Evolutionary conservation across 2,888 invertebrate genomes (phyloP).

Genomic region (Drosophila limbata): DNA sequence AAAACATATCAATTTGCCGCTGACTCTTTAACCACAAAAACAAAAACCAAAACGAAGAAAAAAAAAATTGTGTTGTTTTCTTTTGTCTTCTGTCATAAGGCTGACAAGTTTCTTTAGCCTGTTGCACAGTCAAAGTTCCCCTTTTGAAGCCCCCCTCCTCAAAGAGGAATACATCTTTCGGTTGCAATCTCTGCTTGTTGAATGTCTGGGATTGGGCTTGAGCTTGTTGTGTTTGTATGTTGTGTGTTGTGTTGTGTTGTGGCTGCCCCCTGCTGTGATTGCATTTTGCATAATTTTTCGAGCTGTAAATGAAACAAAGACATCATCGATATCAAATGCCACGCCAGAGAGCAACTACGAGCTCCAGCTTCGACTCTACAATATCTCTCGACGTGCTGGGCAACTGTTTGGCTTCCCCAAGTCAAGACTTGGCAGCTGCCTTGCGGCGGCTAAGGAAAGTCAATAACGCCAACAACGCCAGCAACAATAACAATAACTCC

Average conservation of each 20-base stretch:
- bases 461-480: conserved; percentile 9
- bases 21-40: conserved; percentile 48
- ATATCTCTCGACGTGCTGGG: conserved; percentile 5
- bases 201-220: conserved; percentile 23
- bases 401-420: conserved; percentile 65
- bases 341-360: conserved; percentile 23
- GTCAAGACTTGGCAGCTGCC: conserved; percentile 25
- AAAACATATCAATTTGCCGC: conserved; percentile 58
- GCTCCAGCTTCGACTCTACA: conserved; percentile 2
- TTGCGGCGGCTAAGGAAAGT: conserved; percentile 28
- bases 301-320: conserved; percentile 76
- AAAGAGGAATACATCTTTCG: conserved; percentile 48
- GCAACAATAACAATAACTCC: conserved; percentile 4
- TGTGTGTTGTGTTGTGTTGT: conserved; percentile 24
- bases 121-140: conserved; percentile 5
- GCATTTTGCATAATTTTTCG: conserved; percentile 71
- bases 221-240: conserved; percentile 2
- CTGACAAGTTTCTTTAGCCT: conserved; percentile 64
- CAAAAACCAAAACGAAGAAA: conserved; percentile 13
- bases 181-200: conserved; percentile 51
- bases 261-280: conserved; percentile 61
- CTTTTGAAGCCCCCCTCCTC: neutral
- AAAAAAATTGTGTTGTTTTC: conserved; percentile 26
- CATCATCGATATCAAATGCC: conserved; percentile 81
- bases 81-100: conserved; percentile 47